A percentile compares a stretch with the other conserved stretches of the same genome.
Evolutionary conservation across 1,140 invertebrate genomes (phyloP).

Genomic region (Cataglyphis hispanica): DNA sequence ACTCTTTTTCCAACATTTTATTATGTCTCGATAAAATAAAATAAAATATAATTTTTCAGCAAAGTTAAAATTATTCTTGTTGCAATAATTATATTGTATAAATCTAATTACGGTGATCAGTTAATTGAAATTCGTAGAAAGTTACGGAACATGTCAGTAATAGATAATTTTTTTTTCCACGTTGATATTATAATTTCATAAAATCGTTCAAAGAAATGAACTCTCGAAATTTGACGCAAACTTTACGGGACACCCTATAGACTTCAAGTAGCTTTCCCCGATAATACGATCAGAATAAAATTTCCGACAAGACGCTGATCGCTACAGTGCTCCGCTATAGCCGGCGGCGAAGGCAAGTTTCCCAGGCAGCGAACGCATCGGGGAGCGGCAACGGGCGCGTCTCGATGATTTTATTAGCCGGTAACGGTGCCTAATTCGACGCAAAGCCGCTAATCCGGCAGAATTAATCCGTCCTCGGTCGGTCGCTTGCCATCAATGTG

Average conservation of each 20-base stretch:
- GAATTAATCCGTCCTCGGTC: constrained; percentile 77
- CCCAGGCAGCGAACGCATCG: constrained; percentile 26
- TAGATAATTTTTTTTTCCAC: background rate
- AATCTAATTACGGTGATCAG: background rate
- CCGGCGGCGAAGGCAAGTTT: constrained; percentile 36
- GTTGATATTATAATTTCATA: background rate
- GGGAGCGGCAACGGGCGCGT: constrained; percentile 29
- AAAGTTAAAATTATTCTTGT: background rate
- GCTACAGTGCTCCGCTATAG: constrained; percentile 35
- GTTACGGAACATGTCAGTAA: background rate
- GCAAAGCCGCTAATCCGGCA: constrained; percentile 78
- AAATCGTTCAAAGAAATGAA: background rate
- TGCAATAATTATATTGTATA: background rate
- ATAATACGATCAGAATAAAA: constrained; percentile 52
- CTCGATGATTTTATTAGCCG: constrained; percentile 76
- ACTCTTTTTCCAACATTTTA: background rate
- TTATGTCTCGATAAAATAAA: background rate
- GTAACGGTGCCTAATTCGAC: constrained; percentile 77
- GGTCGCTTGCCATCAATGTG: constrained; percentile 76
- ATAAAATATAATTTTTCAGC: background rate
- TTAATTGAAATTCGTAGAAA: background rate
- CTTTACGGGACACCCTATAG: background rate
- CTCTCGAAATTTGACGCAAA: background rate
- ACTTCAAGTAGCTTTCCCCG: background rate
- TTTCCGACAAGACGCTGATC: constrained; percentile 47